A percentile compares a stretch with the other conserved stretches of the same genome.
Evolutionary conservation across 2,888 invertebrate genomes (phyloP).

Genomic region (Nemoura dubitans): DNA sequence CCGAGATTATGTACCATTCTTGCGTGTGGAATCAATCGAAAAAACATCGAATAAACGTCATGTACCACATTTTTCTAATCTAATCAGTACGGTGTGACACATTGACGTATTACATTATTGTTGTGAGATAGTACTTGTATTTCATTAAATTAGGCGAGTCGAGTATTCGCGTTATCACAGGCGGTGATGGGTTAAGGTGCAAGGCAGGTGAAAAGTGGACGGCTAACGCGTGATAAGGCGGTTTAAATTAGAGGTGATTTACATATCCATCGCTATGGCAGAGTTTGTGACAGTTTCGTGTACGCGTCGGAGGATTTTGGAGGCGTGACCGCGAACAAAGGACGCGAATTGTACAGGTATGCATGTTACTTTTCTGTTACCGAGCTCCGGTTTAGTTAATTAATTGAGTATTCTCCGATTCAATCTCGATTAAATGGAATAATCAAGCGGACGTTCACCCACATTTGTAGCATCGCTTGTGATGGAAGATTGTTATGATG

Average conservation of each 20-base stretch:
- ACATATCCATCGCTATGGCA: not conserved
- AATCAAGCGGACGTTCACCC: constrained; percentile 12
- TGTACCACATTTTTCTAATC: not conserved
- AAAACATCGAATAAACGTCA: not conserved
- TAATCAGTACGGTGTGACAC: not conserved
- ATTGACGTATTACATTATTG: constrained; percentile 4
- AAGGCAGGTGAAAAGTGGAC: not conserved
- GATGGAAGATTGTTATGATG: not conserved
- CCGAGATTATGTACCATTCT: not conserved
- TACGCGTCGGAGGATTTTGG: not conserved
- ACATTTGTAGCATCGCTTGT: not conserved
- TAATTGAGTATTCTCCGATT: not conserved
- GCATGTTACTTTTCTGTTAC: not conserved
- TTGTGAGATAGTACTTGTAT: not conserved
- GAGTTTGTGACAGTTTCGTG: not conserved
- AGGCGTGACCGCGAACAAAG: not conserved
- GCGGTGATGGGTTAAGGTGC: not conserved
- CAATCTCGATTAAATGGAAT: not conserved
- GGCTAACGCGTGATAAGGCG: not conserved
- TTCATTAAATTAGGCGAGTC: not conserved
- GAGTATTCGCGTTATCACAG: not conserved
- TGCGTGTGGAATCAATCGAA: not conserved
- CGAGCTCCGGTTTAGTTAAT: not conserved
- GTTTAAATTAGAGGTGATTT: not conserved
- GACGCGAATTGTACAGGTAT: not conserved